Evolutionary conservation across 1,140 invertebrate species (phyloP).

Genomic region (Proctacanthus coquilletti): DNA sequence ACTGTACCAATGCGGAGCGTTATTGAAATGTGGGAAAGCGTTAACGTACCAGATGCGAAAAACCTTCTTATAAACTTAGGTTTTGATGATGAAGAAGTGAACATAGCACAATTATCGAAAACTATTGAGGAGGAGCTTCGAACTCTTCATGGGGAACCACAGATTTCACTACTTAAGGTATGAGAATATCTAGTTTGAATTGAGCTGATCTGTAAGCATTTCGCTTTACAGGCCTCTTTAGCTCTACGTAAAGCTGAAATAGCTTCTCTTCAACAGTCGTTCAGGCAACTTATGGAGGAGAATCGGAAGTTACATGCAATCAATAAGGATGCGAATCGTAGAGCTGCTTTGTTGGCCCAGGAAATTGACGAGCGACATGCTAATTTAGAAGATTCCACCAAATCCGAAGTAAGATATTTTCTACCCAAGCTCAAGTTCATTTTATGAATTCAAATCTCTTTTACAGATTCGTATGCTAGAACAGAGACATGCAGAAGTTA

Average conservation of each 20-base stretch:
- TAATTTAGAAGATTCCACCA: constrained; percentile 53
- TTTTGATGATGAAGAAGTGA: constrained; percentile 45
- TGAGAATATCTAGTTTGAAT: background rate
- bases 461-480: constrained; percentile 47
- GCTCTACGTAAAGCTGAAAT: constrained; percentile 43
- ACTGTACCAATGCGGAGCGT: constrained; percentile 34
- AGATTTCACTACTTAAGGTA: constrained; percentile 14
- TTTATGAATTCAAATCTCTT: background rate
- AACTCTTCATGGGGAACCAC: constrained; percentile 11
- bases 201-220: too few species aligned
- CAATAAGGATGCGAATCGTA: constrained; percentile 61
- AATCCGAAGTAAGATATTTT: constrained; percentile 37
- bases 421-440: background rate
- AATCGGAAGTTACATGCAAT: constrained; percentile 62
- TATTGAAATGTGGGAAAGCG: constrained; percentile 55
- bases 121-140: constrained; percentile 54
- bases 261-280: constrained; percentile 35
- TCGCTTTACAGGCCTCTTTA: constrained; percentile 37
- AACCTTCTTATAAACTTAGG: constrained; percentile 50
- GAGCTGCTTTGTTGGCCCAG: constrained; percentile 61
- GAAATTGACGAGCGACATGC: constrained; percentile 82
- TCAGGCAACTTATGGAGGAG: constrained; percentile 51
- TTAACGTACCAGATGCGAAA: constrained; percentile 44
- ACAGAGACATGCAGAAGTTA: constrained; percentile 54
- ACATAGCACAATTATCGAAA: constrained; percentile 48